Conservation (phyloP, 2,888 invertebrate genomes). For the Heliconius ismenius region DNA sequence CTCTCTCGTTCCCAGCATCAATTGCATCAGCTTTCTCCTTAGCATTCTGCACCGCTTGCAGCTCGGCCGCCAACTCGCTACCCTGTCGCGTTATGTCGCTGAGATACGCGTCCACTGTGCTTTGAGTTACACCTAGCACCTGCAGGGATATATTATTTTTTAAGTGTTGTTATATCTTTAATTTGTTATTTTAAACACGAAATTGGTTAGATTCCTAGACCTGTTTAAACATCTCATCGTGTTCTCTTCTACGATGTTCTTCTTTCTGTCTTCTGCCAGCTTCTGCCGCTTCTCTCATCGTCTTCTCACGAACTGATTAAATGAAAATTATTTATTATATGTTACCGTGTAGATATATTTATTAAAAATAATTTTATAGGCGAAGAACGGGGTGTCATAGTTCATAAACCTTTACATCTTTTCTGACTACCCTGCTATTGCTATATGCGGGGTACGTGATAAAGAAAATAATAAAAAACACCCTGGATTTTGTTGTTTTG, state of each 20-base stretch:
- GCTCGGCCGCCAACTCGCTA: constrained; percentile 54
- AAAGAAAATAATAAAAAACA: too few species aligned
- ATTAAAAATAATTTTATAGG: neutral
- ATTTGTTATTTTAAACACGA: neutral
- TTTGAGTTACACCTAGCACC: constrained; percentile 72
- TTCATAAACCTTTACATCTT: too few species aligned
- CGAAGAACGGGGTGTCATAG: neutral
- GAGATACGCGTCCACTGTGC: constrained; percentile 70
- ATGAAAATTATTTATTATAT: neutral
- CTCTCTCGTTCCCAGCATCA: constrained; percentile 47
- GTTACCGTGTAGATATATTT: neutral
- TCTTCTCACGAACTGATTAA: constrained; percentile 85
- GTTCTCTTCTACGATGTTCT: constrained; percentile 85
- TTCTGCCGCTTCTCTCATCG: constrained; percentile 89
- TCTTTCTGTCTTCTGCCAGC: constrained; percentile 90
- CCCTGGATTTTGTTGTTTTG: too few species aligned
- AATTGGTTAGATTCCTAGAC: constrained; percentile 46
- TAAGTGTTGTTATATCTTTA: neutral
- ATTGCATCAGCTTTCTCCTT: constrained; percentile 52
- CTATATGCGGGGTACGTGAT: too few species aligned
- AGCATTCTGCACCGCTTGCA: constrained; percentile 64
- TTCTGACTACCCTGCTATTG: too few species aligned
- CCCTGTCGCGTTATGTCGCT: constrained; percentile 58
- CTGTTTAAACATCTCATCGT: constrained; percentile 91
- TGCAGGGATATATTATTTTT: constrained; percentile 38